Percentiles rank a stretch among this genome's conserved stretches.
Evolutionary conservation across 2,888 invertebrate species (phyloP).

Genomic region (Sphaerophoria rueppellii): DNA sequence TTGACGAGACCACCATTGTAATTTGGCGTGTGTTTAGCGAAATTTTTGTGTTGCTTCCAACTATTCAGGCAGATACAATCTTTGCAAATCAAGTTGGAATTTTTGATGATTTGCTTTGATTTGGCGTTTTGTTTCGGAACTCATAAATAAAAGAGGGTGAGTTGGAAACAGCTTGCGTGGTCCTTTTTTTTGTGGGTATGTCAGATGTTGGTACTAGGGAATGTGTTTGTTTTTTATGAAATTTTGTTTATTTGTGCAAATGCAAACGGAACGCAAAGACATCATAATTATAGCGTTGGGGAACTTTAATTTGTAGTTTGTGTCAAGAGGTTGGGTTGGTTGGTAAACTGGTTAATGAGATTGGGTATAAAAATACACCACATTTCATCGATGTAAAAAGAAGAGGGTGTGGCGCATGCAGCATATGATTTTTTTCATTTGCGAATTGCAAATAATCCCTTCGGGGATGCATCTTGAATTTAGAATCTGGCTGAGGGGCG

Average conservation of each 20-base stretch:
- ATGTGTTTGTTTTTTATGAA: slow-evolving; percentile 11
- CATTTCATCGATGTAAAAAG: not conserved
- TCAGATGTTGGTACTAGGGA: not conserved
- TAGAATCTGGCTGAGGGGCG: slow-evolving; percentile 41
- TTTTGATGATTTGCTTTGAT: slow-evolving; percentile 18
- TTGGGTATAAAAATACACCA: not conserved
- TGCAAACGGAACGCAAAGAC: slow-evolving; percentile 37
- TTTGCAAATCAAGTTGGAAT: slow-evolving; percentile 50
- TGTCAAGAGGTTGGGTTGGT: slow-evolving; percentile 34
- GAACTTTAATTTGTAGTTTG: slow-evolving; percentile 50
- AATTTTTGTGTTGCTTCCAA: slow-evolving; percentile 19
- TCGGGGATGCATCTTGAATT: slow-evolving; percentile 47
- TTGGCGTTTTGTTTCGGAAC: slow-evolving; percentile 10
- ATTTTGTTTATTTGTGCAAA: slow-evolving; percentile 27
- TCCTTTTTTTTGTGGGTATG: slow-evolving; percentile 17
- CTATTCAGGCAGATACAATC: slow-evolving; percentile 54
- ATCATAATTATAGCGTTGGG: slow-evolving; percentile 52
- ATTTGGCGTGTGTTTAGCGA: slow-evolving; percentile 57
- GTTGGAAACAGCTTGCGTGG: slow-evolving; percentile 56
- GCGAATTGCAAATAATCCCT: slow-evolving; percentile 10
- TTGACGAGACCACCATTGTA: slow-evolving; percentile 46
- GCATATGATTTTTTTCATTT: slow-evolving; percentile 31
- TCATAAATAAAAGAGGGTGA: slow-evolving; percentile 42
- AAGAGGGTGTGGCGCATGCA: slow-evolving; percentile 34
- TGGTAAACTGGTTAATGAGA: slow-evolving; percentile 12